Evolutionary conservation across 2,888 invertebrate genomes (phyloP).

Genomic region (Sinelater perroti): DNA sequence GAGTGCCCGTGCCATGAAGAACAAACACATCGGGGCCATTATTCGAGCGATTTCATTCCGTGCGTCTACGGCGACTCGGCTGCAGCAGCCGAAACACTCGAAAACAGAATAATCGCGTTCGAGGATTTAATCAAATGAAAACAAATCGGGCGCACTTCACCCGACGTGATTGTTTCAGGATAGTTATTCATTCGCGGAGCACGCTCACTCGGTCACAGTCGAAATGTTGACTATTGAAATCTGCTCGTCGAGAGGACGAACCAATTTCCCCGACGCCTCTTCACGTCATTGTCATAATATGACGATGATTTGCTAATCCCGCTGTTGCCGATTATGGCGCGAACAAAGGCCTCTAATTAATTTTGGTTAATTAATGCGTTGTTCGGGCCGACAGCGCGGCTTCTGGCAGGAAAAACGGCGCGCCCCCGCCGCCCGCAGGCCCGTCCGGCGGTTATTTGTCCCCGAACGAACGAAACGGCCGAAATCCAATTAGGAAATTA

Average conservation of each 20-base stretch:
- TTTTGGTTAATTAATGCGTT: conserved; percentile 43
- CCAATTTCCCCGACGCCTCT: conserved; percentile 55
- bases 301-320: conserved; percentile 52
- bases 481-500: too few species aligned
- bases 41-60: too few species aligned
- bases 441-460: too few species aligned
- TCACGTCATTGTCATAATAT: conserved; percentile 53
- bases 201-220: conserved; percentile 49
- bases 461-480: too few species aligned
- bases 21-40: too few species aligned
- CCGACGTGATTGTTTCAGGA: conserved; percentile 46
- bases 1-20: too few species aligned
- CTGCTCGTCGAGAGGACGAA: conserved; percentile 54
- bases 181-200: conserved; percentile 46
- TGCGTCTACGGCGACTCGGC: background rate
- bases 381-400: too few species aligned
- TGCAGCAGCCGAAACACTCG: background rate
- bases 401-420: too few species aligned
- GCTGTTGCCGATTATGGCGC: conserved; percentile 42
- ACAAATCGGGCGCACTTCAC: conserved; percentile 40
- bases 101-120: conserved; percentile 3
- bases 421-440: too few species aligned
- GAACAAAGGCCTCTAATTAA: conserved; percentile 42
- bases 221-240: conserved; percentile 55
- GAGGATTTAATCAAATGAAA: conserved; percentile 25